Evolutionary conservation across 2,113 vertebrate genomes (phyloP).

Genomic region (Pheucticus melanocephalus): DNA sequence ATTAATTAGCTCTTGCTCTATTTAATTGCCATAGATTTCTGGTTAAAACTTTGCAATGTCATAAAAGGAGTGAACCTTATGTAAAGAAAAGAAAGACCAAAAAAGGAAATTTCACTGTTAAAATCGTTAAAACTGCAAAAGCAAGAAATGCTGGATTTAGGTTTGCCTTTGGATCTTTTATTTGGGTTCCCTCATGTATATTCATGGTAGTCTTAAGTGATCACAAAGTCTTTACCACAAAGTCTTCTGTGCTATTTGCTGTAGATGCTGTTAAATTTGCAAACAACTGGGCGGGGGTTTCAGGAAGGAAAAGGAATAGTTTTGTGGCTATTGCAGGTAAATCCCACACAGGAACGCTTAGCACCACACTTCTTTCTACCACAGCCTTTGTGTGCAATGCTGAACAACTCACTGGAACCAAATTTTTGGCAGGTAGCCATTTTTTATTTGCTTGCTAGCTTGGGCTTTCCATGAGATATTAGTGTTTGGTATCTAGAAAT

Average conservation of each 20-base stretch:
- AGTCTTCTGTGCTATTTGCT: neutral
- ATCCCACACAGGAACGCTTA: neutral
- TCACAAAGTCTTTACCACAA: neutral
- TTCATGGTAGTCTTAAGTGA: neutral
- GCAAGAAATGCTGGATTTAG: neutral
- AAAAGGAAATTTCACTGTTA: neutral
- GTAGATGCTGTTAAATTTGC: neutral
- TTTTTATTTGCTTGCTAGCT: neutral
- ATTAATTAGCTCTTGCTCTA: neutral
- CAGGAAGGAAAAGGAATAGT: neutral
- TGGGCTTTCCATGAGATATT: neutral
- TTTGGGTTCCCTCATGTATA: neutral
- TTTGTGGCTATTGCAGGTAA: neutral
- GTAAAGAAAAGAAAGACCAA: neutral
- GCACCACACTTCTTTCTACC: neutral
- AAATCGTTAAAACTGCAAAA: neutral
- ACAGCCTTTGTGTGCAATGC: neutral
- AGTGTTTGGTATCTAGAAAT: neutral
- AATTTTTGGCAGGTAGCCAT: neutral
- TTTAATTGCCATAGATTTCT: neutral
- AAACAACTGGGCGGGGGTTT: neutral
- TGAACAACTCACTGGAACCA: neutral
- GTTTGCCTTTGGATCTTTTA: neutral
- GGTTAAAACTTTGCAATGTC: neutral
- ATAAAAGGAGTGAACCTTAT: neutral